Conservation (phyloP, 2,113 vertebrate genomes). For the Himantopus leucocephalus region DNA sequence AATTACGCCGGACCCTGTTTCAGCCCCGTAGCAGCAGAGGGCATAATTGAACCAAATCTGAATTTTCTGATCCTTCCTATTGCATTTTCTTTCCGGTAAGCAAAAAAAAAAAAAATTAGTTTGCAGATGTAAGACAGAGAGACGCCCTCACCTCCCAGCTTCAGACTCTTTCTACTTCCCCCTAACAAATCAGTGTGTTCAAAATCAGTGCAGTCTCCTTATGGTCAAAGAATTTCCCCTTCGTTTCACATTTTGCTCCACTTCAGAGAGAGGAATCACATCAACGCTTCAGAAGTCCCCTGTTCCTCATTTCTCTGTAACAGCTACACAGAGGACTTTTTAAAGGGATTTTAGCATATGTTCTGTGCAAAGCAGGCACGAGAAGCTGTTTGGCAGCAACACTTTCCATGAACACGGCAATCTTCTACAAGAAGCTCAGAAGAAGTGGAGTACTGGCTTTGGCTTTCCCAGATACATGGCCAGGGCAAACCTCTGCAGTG, state of each 20-base stretch:
- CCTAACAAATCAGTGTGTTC: not conserved
- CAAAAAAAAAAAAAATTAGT: not conserved
- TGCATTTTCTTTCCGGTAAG: not conserved
- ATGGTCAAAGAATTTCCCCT: not conserved
- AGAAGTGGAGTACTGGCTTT: not conserved
- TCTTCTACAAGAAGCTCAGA: not conserved
- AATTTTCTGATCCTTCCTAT: not conserved
- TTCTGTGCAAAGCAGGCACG: accelerated
- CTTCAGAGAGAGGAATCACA: not conserved
- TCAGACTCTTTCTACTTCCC: not conserved
- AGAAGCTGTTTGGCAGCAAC: not conserved
- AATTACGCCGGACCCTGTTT: not conserved
- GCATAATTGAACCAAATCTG: not conserved
- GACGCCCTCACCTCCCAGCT: not conserved
- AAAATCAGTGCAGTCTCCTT: not conserved
- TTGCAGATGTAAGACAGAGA: not conserved
- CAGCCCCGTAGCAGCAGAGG: not conserved
- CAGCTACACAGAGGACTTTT: not conserved
- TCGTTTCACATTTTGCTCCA: not conserved
- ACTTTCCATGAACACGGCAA: not conserved
- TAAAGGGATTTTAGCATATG: not conserved
- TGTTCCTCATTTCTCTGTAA: not conserved
- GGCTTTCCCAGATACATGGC: not conserved
- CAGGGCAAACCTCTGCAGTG: not conserved
- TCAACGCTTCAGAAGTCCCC: not conserved